Percentiles rank a stretch among this genome's conserved stretches.
Evolutionary conservation across 2,113 vertebrate genomes (phyloP).

Genomic region (Chaenocephalus aceratus): DNA sequence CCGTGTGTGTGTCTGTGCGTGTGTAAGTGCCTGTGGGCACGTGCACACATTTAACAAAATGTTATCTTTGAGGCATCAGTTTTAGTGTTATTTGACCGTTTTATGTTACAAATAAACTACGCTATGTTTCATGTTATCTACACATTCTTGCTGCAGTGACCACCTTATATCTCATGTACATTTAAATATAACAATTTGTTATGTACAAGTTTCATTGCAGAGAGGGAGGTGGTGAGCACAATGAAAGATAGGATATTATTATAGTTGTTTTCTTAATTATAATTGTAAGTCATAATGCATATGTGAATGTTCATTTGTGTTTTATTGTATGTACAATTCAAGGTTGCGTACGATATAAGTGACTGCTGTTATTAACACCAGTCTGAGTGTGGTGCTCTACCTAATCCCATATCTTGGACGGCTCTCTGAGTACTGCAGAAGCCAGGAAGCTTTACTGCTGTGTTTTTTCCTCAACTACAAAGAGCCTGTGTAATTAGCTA

Average conservation of each 20-base stretch:
- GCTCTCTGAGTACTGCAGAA: background rate
- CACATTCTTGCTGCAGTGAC: background rate
- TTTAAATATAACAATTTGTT: background rate
- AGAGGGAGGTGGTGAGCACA: background rate
- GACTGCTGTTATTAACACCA: slow-evolving; percentile 7
- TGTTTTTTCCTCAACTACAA: slow-evolving; percentile 3
- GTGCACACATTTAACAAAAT: too few species aligned
- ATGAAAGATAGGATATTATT: background rate
- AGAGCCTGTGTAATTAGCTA: slow-evolving; percentile 16
- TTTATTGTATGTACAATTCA: background rate
- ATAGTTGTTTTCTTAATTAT: background rate
- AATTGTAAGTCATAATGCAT: background rate
- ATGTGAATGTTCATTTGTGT: background rate
- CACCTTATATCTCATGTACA: background rate
- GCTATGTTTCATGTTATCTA: background rate
- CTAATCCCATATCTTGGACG: slow-evolving; percentile 25
- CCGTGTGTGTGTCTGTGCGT: too few species aligned
- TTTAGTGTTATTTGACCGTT: background rate
- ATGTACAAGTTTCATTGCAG: background rate
- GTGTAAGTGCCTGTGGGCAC: too few species aligned
- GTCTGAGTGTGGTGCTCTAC: background rate
- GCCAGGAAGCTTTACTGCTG: background rate
- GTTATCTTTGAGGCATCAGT: too few species aligned
- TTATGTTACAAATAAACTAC: background rate
- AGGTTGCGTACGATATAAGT: background rate